These are phyloP conservation scores for Lithophane ornitopus DNA, from an alignment of 2,888 invertebrate genomes.

Conservation along the genomic window DNA sequence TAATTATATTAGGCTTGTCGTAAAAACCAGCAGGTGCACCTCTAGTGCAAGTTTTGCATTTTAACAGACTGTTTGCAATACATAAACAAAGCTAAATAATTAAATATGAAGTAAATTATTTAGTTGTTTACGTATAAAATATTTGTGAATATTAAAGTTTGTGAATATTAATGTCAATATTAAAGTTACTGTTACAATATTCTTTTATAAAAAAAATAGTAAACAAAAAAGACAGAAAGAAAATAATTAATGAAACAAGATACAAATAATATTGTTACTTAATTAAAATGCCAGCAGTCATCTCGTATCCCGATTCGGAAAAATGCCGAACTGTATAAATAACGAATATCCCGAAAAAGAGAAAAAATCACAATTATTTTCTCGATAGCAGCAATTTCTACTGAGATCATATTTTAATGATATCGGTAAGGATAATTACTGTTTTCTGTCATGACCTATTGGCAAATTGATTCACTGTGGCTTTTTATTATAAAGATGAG, in stretches of 20 bases:
- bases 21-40: not conserved
- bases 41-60: not conserved
- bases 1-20: not conserved
- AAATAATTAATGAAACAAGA: constrained; percentile 10
- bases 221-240: not conserved
- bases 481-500: not conserved
- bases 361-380: constrained; percentile 9
- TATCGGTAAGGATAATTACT: constrained; percentile 20
- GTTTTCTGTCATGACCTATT: not conserved
- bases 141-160: not conserved
- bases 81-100: not conserved
- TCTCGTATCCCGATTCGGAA: constrained; percentile 3
- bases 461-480: not conserved
- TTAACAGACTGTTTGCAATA: not conserved
- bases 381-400: not conserved
- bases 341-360: not conserved
- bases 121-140: not conserved
- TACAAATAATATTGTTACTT: not conserved
- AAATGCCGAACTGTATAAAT: not conserved
- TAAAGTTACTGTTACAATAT: not conserved
- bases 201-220: not conserved
- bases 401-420: constrained; percentile 28
- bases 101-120: not conserved
- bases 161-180: too few species aligned
- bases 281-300: constrained; percentile 13